Evolutionary conservation across 2,888 invertebrate genomes (phyloP), one percentile per base, ranked within the genome.

Genomic region (Thera britannica): DNA sequence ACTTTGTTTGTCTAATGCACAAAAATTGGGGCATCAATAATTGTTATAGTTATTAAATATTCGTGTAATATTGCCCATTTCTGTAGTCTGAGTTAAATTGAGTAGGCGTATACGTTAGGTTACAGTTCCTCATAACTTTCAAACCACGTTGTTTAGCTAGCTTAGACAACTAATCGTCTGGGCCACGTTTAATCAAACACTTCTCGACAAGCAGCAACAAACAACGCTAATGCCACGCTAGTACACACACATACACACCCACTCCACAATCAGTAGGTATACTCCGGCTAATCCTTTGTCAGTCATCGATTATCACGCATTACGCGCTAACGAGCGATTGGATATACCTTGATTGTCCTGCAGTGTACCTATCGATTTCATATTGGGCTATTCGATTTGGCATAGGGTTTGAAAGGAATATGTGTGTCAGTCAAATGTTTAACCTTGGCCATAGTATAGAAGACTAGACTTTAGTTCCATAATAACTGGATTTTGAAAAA

Each of bases 231-330:
- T 44, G 52, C 57, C 59, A 52, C n/a, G 34, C 59, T 57, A 36
- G 11, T n/a, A 34, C 48, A 55, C 9, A 41, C 48, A 55, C 48
- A 55, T 35, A 48, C 34, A 64, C 41, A 51, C 23, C 48, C 12
- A 44, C 11, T 38, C 6, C 51, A 51, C 61, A 51, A 62, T 59
- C 62, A 59, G 57, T 23, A 23, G 23, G 23, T 46, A 23, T 57
- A 62, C 49, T 52, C 56, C 55, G 23, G 36, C 56, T 62, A 62
- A 65, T 56, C 69, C 69, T 62, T 69, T 69, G 65, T 69, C 49
- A 46, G 65, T 44, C 61, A 41, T 65, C 62, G 58, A 68, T 65
- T 46, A 65, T 48, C 65, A n/a, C 55, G 35, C 58, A 65, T 58
- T 65, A 65, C 41, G 52, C 48, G 61, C 44, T 68, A 65, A 68